Evolutionary conservation across 2,797 vertebrate genomes (phyloP), one percentile per base, ranked within the genome.

Genomic region (Cuculus canorus): DNA sequence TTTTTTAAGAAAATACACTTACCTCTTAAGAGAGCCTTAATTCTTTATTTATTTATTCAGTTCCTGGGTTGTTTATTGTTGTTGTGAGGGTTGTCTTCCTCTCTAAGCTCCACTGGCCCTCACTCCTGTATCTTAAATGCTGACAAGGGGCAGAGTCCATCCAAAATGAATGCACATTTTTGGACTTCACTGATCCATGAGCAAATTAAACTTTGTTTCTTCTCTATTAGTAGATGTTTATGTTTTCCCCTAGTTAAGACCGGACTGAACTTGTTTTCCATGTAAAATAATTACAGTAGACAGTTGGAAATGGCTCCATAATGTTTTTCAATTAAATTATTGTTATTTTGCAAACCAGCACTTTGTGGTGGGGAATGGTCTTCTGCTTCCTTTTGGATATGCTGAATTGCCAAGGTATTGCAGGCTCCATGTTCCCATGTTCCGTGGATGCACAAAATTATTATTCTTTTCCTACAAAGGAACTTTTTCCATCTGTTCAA

Each of bases 181-280:
- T 71, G 86, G 86, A 81, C 90, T 95, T 92, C 28, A 13, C 13
- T 96, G 91, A 96, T 93, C 97, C 95, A 10, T 95, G 64, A 82
- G 60, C 76, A 94, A 91, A 93, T 95, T 97, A 96, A 96, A 97
- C 96, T 97, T 97, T 97, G 96, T 87, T 91, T 95, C 92, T 84
- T 90, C 57, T 77, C 61, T 54, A 77, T 85, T 83, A 84, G 65
- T 41, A 69, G 59, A 85, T 48, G 73, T 82, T 92, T 83, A 43
- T 88, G 21, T 69, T 87, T 92, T 81, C 33, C 21, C 5, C 59
- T 80, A 22, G 94, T 93, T 90, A 83, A 93, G 90, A 85, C 70
- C 43, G 91, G 75, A 86, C 70, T 64, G 56, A 90, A 86, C 93
- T 80, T 8, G 3, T 80, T 87, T 90, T 82, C 30, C 27, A 1